These are phyloP conservation scores for Chaenogobius annularis DNA, from an alignment of 2,113 vertebrate species.

Conservation along the genomic window DNA sequence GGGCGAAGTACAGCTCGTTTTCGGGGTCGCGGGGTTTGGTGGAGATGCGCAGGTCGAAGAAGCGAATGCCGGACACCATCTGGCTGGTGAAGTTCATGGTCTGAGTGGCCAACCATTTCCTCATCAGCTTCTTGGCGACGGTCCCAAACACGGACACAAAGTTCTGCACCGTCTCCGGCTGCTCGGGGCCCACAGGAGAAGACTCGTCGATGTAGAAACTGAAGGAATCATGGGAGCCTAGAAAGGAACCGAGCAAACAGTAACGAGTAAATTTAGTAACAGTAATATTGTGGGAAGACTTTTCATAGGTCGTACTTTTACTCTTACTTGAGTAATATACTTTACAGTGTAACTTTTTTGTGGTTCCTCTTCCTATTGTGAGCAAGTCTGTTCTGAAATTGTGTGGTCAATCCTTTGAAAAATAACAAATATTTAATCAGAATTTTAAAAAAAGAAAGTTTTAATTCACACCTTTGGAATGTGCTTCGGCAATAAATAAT, in stretches of 20 bases:
- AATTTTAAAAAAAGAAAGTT: too few relatives aligned
- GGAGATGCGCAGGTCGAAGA: slow-evolving; percentile 97
- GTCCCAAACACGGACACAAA: slow-evolving; percentile 97
- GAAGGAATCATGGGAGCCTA: slow-evolving; percentile 97
- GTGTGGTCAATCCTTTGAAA: too few relatives aligned
- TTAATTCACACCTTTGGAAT: too few relatives aligned
- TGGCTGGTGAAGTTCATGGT: slow-evolving; percentile 96
- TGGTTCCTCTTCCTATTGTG: too few relatives aligned
- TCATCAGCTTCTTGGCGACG: slow-evolving; percentile 97
- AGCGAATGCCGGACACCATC: slow-evolving; percentile 90
- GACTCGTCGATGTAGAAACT: slow-evolving; percentile 99
- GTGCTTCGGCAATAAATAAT: too few relatives aligned
- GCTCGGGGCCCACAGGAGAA: slow-evolving; percentile 94
- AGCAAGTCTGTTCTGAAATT: too few relatives aligned
- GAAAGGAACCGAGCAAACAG: slow-evolving; percentile 32
- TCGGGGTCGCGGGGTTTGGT: slow-evolving; percentile 97
- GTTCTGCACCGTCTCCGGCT: slow-evolving; percentile 97
- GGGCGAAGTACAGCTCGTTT: slow-evolving; percentile 96
- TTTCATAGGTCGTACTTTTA: neutral
- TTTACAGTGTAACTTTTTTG: too few relatives aligned
- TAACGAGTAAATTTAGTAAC: too few relatives aligned
- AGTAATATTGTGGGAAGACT: neutral
- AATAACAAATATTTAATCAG: too few relatives aligned
- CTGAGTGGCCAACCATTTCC: slow-evolving; percentile 97
- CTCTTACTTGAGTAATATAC: too few relatives aligned